Evolutionary conservation across 2,888 invertebrate species (phyloP).

Genomic region (Drosophila nigritarsus): DNA sequence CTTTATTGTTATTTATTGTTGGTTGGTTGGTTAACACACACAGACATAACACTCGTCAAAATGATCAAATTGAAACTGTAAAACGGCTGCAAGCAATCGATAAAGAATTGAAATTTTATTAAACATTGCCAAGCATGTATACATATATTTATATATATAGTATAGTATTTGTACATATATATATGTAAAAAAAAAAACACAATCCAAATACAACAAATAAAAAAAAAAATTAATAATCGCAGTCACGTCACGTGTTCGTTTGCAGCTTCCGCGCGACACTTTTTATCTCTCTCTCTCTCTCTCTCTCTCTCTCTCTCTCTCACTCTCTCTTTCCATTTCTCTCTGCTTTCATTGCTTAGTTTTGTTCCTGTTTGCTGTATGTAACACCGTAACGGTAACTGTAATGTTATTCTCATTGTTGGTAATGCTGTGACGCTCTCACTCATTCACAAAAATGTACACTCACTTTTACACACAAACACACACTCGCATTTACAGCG

Average conservation of each 20-base stretch:
- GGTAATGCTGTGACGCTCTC: slow-evolving; percentile 2
- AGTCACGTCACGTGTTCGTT: slow-evolving; percentile 25
- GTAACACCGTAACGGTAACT: neutral
- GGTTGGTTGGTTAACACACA: slow-evolving; percentile 30
- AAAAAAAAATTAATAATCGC: neutral
- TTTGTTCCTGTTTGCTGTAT: slow-evolving; percentile 12
- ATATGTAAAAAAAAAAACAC: neutral
- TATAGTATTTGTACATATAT: neutral
- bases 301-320: neutral
- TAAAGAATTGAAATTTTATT: slow-evolving; percentile 22
- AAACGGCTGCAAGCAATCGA: slow-evolving; percentile 52
- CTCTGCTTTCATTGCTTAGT: neutral
- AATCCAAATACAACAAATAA: neutral
- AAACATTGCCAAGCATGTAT: slow-evolving; percentile 19
- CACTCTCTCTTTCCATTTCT: neutral
- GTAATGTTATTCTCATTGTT: slow-evolving; percentile 13
- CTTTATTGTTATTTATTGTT: slow-evolving; percentile 5
- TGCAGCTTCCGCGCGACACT: slow-evolving; percentile 18
- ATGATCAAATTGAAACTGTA: slow-evolving; percentile 49
- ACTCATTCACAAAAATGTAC: slow-evolving; percentile 7
- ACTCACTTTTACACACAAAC: slow-evolving; percentile 1
- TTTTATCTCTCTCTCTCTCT: neutral
- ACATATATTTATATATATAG: neutral
- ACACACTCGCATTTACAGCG: neutral
- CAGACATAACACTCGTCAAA: slow-evolving; percentile 60